Base-by-base conservation (phyloP, 2,888 invertebrate species). In the Acanthacorydalis orientalis region DNA sequence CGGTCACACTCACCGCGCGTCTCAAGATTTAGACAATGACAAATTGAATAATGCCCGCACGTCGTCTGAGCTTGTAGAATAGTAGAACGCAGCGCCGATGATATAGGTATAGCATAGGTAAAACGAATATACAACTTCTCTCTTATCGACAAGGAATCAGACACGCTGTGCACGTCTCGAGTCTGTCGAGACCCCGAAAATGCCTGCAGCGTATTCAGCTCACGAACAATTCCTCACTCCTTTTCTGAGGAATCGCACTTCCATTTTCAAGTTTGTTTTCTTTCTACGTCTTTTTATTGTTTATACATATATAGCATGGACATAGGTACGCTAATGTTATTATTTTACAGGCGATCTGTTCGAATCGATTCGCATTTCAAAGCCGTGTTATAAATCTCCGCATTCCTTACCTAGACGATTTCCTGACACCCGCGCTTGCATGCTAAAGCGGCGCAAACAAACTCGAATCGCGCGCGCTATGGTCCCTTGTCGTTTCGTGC, bases 221-320 rank as follows among this genome's bases (percentile, higher is more conserved):
- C 64, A 64, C 64, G 64, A 62, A 59, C 64, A 59, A 60, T 62
- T 60, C 60, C 60, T 61, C 59, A 60, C 60, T 60, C 59, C 57
- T 60, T 42, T 57, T 56, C 55, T 54, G 55, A 56, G 57, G 60
- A 60, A 60, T 60, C 58, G 57, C 57, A 57, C 59, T 57, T 57
- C 57, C 56, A 58, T 58, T 57, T 57, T 59, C 57, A 57, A 58
- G 56, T 60, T 60, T 60, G 59, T 60, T 60, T 57, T 57, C 57
- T 54, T 49, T 53, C 56, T 41, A 40, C 45, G 42, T 45, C 38
- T 47, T 48, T 50, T 48, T 50, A 50, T 48, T 50, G 50, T 50
- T 48, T 38, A 43, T 41, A 40, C 40, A 46, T 43, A 44, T 44
- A 44, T 44, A 44, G 14, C 37, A 37, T n/a, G 37, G 49, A 54